These are phyloP conservation scores for Chymomyza costata DNA, from an alignment of 1,140 invertebrate species.

Conservation along the genomic window DNA sequence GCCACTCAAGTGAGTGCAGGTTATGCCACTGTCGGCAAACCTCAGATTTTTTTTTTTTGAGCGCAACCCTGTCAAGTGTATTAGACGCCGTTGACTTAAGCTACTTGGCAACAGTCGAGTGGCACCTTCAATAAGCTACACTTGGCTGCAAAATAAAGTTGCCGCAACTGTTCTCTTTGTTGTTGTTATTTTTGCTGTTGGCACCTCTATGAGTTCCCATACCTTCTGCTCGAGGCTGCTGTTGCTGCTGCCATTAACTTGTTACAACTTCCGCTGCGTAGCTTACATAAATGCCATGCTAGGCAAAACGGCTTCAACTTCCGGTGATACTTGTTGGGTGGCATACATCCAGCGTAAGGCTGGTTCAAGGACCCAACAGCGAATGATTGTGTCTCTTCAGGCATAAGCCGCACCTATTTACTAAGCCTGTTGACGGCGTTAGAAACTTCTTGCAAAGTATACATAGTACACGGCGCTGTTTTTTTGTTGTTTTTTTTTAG, in stretches of 20 bases:
- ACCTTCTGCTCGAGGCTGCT: conserved; percentile 12
- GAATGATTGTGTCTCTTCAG: background rate
- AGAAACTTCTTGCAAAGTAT: conserved; percentile 25
- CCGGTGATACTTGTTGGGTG: conserved; percentile 19
- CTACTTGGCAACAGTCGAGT: too few species aligned
- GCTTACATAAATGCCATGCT: conserved; percentile 1
- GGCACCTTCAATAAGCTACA: too few species aligned
- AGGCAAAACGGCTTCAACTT: conserved; percentile 30
- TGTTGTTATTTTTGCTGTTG: conserved; percentile 24
- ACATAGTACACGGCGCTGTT: background rate
- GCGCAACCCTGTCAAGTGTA: too few species aligned
- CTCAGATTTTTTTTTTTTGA: too few species aligned
- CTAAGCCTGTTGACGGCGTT: conserved; percentile 23
- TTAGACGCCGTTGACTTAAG: too few species aligned
- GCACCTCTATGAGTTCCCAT: conserved; percentile 11
- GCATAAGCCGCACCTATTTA: conserved; percentile 4
- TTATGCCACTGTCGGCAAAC: too few species aligned
- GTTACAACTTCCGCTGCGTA: conserved; percentile 65
- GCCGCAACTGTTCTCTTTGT: conserved; percentile 1
- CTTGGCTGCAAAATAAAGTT: background rate
- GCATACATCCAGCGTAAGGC: conserved; percentile 4
- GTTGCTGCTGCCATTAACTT: conserved; percentile 58
- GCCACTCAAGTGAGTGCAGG: too few species aligned
- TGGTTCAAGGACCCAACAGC: conserved; percentile 7
- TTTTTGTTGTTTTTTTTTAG: too few species aligned